Percentiles rank a stretch among this genome's conserved stretches.
Conservation (phyloP, 30 jellyfish, hydroid and myxozoan species). For the Nemopilema nomurai region DNA sequence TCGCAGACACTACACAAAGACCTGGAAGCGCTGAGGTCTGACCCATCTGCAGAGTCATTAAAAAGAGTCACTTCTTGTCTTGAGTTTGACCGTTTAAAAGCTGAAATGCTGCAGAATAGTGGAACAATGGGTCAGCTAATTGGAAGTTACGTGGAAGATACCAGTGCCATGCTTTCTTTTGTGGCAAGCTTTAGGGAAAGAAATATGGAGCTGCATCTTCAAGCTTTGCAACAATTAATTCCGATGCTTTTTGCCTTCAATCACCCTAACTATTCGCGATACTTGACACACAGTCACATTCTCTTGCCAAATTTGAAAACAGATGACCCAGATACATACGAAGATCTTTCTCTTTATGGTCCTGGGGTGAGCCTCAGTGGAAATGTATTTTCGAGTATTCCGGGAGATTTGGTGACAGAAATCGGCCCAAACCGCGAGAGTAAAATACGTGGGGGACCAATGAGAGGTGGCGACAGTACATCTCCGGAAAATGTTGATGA, state of each 20-base stretch:
- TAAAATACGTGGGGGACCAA: conserved; percentile 61
- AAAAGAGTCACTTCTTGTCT: conserved; percentile 46
- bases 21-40: conserved; percentile 33
- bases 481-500: conserved; percentile 56
- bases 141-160: conserved; percentile 46
- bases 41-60: conserved; percentile 52
- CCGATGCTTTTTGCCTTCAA: conserved; percentile 62
- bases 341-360: conserved; percentile 35
- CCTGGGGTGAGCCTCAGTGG: conserved; percentile 60
- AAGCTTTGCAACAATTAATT: conserved; percentile 31
- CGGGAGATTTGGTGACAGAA: conserved; percentile 60
- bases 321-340: conserved; percentile 60
- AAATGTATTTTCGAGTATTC: conserved; percentile 44
- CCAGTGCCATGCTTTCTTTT: conserved; percentile 58
- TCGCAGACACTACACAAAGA: conserved; percentile 60
- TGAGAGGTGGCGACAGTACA: conserved; percentile 63
- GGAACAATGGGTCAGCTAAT: conserved; percentile 48
- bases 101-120: conserved; percentile 59
- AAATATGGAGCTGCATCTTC: conserved; percentile 30
- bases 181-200: conserved; percentile 50
- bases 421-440: conserved; percentile 52
- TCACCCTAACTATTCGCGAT: conserved; percentile 62
- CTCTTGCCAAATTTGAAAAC: conserved; percentile 49
- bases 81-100: conserved; percentile 34
- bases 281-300: conserved; percentile 61